phyloP scores from a whole-genome alignment of 2,888 invertebrate species.

The Trissoscelio sp. region DNA sequence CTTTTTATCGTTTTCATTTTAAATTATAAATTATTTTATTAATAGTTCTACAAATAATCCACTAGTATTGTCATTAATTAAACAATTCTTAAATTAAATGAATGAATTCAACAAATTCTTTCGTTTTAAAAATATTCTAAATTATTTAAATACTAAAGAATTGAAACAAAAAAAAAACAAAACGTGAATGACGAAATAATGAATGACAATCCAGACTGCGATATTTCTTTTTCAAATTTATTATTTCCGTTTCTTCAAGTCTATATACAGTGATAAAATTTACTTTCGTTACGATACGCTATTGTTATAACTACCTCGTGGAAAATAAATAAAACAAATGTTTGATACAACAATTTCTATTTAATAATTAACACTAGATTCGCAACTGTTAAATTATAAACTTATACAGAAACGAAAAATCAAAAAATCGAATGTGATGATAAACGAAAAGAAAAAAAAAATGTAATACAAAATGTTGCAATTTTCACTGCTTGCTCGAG shows the following conservation, averaged over 20 bases:
- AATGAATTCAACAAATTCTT: no score
- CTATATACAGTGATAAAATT: conserved; percentile 66
- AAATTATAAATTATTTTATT: no score
- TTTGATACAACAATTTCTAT: conserved; percentile 56
- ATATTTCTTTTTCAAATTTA: conserved; percentile 54
- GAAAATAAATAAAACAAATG: conserved; percentile 65
- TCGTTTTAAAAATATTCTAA: no score
- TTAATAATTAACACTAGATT: conserved; percentile 60
- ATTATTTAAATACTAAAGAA: no score
- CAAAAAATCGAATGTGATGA: conserved; percentile 16
- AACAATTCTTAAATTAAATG: no score
- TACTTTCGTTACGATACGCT: conserved; percentile 59
- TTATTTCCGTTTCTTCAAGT: conserved; percentile 57
- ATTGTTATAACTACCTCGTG: conserved; percentile 53
- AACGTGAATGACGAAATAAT: no score
- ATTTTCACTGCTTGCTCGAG: conserved; percentile 16
- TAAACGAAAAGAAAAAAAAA: conserved; percentile 18
- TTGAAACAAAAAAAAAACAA: no score
- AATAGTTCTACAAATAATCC: no score
- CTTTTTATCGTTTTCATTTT: no score
- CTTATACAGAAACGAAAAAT: conserved; percentile 58
- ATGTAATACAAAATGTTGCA: not conserved
- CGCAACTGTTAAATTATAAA: conserved; percentile 59
- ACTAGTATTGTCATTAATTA: no score
- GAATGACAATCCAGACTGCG: conserved; percentile 11